Percentiles rank a stretch among this genome's conserved stretches.
phyloP scores from a whole-genome alignment of 1,140 invertebrate species.

The Eupristina koningsbergeri region DNA sequence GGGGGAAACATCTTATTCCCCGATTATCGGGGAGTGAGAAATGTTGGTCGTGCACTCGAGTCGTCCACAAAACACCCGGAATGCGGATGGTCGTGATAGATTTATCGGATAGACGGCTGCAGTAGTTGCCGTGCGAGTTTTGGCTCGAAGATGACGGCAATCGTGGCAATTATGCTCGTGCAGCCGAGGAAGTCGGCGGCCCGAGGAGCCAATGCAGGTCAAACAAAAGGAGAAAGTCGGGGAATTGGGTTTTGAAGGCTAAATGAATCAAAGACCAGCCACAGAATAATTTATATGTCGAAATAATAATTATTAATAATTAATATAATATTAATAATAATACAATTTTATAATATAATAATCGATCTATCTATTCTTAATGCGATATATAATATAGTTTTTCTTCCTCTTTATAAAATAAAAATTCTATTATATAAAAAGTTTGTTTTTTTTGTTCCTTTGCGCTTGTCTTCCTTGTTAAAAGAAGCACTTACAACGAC shows the following conservation, averaged over 20 bases:
- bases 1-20: background rate
- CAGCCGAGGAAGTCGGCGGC: background rate
- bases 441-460: slow-evolving; percentile 47
- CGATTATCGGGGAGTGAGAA: background rate
- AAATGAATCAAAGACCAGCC: slow-evolving; percentile 20
- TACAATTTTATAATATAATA: slow-evolving; percentile 67
- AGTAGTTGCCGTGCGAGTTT: background rate
- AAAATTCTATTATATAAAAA: slow-evolving; percentile 67
- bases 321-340: slow-evolving; percentile 66
- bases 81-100: background rate
- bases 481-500: slow-evolving; percentile 51
- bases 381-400: slow-evolving; percentile 63
- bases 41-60: background rate
- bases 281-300: slow-evolving; percentile 48
- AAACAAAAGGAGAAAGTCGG: background rate
- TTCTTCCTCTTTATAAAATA: slow-evolving; percentile 68
- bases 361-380: slow-evolving; percentile 65
- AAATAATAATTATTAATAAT: slow-evolving; percentile 58
- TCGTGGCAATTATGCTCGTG: background rate
- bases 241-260: background rate
- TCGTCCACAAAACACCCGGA: background rate
- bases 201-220: background rate
- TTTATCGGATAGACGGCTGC: background rate
- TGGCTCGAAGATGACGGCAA: background rate
- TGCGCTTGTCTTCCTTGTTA: slow-evolving; percentile 45